Conservation (phyloP, 2,113 vertebrate species). For the Megaceryle maxima region DNA sequence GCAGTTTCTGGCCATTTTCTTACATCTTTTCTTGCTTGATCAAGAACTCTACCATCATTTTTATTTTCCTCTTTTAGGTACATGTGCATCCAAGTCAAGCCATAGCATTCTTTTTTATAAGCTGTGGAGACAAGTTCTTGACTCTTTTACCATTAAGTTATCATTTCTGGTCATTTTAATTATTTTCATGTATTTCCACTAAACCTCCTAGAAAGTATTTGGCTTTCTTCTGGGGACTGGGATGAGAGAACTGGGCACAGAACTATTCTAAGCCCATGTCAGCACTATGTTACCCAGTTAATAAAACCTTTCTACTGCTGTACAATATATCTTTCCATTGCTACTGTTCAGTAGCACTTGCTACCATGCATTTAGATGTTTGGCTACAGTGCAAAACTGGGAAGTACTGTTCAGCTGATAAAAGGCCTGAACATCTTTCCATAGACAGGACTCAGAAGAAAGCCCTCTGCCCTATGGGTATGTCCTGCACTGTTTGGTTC, state of each 20-base stretch:
- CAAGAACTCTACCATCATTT: neutral
- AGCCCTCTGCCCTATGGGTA: neutral
- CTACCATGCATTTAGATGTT: neutral
- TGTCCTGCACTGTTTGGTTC: neutral
- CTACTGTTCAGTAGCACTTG: neutral
- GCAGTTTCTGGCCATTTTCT: neutral
- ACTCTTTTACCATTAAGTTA: neutral
- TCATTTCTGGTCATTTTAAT: neutral
- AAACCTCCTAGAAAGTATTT: neutral
- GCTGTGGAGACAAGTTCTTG: neutral
- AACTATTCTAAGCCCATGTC: neutral
- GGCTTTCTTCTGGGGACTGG: neutral
- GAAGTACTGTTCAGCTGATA: neutral
- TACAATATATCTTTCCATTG: neutral
- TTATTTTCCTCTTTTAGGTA: neutral
- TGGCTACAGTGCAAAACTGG: neutral
- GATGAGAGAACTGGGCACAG: neutral
- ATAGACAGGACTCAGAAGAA: neutral
- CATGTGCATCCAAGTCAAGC: neutral
- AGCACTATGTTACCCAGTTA: neutral
- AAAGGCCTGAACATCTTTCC: neutral
- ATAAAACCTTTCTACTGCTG: neutral
- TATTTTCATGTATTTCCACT: neutral
- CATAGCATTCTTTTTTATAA: neutral
- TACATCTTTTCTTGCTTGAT: neutral